phyloP scores from a whole-genome alignment of 2,797 vertebrate species.

The Dermochelys coriacea region DNA sequence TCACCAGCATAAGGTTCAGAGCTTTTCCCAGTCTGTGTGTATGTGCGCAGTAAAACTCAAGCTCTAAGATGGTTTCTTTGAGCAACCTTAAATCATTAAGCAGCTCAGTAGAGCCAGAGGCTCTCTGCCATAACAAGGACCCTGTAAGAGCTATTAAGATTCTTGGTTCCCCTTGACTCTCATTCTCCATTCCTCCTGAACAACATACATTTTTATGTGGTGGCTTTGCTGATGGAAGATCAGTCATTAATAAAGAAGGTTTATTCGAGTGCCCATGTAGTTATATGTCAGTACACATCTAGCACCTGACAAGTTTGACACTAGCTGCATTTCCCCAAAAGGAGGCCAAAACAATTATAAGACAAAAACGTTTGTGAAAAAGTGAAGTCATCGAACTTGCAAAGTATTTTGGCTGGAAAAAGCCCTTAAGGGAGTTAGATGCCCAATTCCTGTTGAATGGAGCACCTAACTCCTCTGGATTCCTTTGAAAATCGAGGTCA shows the following conservation, averaged over 20 bases:
- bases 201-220: not conserved
- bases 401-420: not conserved
- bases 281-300: not conserved
- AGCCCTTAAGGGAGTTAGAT: not conserved
- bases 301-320: not conserved
- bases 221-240: not conserved
- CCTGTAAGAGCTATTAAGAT: not conserved
- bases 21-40: not conserved
- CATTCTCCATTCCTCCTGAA: not conserved
- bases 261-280: not conserved
- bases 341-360: not conserved
- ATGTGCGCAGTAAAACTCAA: not conserved
- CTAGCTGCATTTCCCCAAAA: not conserved
- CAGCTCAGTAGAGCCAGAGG: not conserved
- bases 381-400: not conserved
- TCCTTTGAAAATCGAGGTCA: not conserved
- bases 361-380: not conserved
- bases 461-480: not conserved
- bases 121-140: not conserved
- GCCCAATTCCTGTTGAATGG: not conserved
- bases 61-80: not conserved
- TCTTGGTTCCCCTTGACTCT: not conserved
- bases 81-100: not conserved
- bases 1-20: not conserved
- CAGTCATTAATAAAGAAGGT: conserved; percentile 15